phyloP scores from a whole-genome alignment of 2,888 invertebrate genomes.

The Phortica magna region DNA sequence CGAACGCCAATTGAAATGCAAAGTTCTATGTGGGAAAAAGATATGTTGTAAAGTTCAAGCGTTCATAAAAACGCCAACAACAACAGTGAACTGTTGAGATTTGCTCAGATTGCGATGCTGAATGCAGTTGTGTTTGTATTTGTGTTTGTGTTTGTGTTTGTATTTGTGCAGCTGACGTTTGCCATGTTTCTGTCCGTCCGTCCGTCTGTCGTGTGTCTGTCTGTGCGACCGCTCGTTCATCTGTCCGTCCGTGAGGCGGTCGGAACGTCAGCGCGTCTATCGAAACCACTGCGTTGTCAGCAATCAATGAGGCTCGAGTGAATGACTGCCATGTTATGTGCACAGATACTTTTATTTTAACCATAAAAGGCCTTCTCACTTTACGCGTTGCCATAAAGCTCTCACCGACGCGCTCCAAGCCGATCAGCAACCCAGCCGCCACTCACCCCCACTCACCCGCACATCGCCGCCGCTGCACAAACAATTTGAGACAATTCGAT shows the following conservation, averaged over 20 bases:
- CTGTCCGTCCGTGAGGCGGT: not conserved
- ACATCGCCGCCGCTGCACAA: constrained; percentile 38
- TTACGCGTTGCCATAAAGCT: not conserved
- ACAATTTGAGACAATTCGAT: constrained; percentile 60
- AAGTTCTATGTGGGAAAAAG: not conserved
- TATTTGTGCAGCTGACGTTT: not conserved
- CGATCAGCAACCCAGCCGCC: constrained; percentile 13
- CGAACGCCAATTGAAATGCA: not conserved
- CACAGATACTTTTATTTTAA: constrained; percentile 6
- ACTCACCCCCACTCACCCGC: constrained; percentile 38
- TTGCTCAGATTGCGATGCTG: no score
- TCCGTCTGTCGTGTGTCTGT: not conserved
- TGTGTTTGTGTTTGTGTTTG: no score
- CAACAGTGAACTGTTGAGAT: not conserved
- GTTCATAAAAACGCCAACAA: not conserved
- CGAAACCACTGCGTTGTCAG: not conserved
- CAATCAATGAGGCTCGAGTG: constrained; percentile 10
- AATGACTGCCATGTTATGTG: constrained; percentile 25
- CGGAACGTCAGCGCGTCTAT: not conserved
- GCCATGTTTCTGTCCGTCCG: not conserved
- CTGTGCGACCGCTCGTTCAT: not conserved
- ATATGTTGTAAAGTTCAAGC: constrained; percentile 1
- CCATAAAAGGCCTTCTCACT: constrained; percentile 14
- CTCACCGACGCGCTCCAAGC: not conserved
- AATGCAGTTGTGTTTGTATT: not conserved